phyloP scores from a whole-genome alignment of 2,888 invertebrate genomes.

The Limnephilus lunatus region DNA sequence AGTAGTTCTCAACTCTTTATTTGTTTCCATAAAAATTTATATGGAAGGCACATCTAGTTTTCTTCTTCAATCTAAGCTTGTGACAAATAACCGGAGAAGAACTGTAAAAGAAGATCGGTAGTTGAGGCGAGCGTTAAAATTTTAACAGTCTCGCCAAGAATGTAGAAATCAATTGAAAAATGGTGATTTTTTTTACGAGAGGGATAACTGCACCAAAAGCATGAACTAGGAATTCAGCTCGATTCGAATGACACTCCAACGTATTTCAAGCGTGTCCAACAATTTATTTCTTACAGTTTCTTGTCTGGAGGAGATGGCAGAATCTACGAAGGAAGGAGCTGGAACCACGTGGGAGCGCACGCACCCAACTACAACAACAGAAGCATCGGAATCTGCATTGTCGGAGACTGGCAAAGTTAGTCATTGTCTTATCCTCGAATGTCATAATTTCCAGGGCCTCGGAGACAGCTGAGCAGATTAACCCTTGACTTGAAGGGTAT shows the following conservation, averaged over 20 bases:
- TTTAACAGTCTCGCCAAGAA: too few species aligned
- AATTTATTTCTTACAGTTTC: slow-evolving; percentile 76
- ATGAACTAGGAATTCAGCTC: background rate
- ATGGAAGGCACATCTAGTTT: too few species aligned
- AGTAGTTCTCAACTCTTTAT: too few species aligned
- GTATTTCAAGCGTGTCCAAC: background rate
- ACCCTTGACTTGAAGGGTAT: background rate
- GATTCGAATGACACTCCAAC: too few species aligned
- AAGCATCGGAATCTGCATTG: slow-evolving; percentile 84
- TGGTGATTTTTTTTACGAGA: too few species aligned
- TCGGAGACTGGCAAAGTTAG: slow-evolving; percentile 86
- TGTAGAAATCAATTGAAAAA: too few species aligned
- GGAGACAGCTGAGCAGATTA: background rate
- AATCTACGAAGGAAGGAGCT: slow-evolving; percentile 85
- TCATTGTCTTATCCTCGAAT: background rate
- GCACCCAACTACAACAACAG: slow-evolving; percentile 81
- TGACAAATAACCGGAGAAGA: background rate
- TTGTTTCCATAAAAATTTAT: too few species aligned
- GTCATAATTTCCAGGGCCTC: background rate
- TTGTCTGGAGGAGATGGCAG: slow-evolving; percentile 85
- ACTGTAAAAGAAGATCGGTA: background rate
- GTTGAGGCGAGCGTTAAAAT: background rate
- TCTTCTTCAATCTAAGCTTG: too few species aligned
- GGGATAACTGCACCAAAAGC: background rate
- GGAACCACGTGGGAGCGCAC: slow-evolving; percentile 84